These are phyloP conservation scores for Diabrotica undecimpunctata DNA, from an alignment of 1,140 invertebrate species.

Conservation along the genomic window DNA sequence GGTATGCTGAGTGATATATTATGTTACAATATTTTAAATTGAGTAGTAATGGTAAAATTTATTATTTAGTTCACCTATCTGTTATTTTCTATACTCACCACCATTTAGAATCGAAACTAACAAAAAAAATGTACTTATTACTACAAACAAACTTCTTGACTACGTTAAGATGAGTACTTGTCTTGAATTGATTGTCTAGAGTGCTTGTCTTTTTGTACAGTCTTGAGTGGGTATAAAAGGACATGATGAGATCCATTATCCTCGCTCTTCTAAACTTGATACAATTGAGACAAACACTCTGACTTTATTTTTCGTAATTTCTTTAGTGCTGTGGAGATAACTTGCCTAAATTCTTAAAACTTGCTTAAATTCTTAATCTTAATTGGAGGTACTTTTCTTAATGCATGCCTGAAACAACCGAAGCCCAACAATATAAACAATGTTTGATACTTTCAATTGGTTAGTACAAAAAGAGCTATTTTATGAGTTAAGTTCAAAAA, in stretches of 20 bases:
- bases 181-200: not conserved
- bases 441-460: not conserved
- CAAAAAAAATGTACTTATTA: not conserved
- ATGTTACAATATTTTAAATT: too few relatives aligned
- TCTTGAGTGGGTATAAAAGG: not conserved
- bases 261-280: not conserved
- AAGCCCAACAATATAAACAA: not conserved
- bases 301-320: not conserved
- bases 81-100: not conserved
- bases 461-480: not conserved
- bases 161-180: not conserved
- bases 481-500: not conserved
- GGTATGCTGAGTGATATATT: too few relatives aligned
- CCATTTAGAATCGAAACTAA: not conserved
- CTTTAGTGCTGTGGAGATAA: not conserved
- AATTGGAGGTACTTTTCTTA: not conserved
- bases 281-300: not conserved
- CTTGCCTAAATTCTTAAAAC: not conserved
- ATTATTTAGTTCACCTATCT: too few relatives aligned
- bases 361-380: not conserved
- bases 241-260: not conserved
- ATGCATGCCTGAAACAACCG: not conserved
- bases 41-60: too few relatives aligned
- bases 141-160: not conserved
- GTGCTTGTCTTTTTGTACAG: conserved; percentile 2